phyloP scores from a whole-genome alignment of 1,140 invertebrate genomes.

The Drosophila serrata region DNA sequence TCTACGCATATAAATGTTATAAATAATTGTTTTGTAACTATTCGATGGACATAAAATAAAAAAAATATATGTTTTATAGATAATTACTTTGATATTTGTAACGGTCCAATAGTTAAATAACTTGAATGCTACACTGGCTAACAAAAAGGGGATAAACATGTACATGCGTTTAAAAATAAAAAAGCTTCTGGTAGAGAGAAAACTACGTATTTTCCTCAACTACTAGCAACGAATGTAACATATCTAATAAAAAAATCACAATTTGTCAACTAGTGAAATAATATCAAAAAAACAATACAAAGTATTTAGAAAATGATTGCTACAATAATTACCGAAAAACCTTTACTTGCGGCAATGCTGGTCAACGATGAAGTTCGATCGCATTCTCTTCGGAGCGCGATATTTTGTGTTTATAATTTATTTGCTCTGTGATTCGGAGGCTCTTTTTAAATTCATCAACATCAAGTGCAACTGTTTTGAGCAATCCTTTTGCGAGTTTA shows the following conservation, averaged over 20 bases:
- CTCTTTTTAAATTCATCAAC: slow-evolving; percentile 20
- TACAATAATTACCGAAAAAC: neutral
- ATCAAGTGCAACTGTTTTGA: slow-evolving; percentile 12
- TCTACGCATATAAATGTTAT: too few relatives aligned
- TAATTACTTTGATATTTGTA: too few relatives aligned
- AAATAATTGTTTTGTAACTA: too few relatives aligned
- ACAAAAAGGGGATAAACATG: neutral
- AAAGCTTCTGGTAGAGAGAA: too few relatives aligned
- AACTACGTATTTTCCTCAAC: too few relatives aligned
- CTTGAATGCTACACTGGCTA: neutral
- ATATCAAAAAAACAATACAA: neutral
- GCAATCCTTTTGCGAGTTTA: slow-evolving; percentile 6
- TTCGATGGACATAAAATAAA: too few relatives aligned
- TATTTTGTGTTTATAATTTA: neutral
- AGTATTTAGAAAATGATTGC: neutral
- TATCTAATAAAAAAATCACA: too few relatives aligned
- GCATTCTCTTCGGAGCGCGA: neutral
- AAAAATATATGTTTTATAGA: too few relatives aligned
- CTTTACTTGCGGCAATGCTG: neutral
- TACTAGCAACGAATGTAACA: too few relatives aligned
- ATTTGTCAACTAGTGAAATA: neutral
- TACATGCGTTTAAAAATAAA: too few relatives aligned
- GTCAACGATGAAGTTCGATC: slow-evolving; percentile 6
- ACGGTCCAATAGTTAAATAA: neutral
- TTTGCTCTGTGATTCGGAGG: neutral